phyloP scores from a whole-genome alignment of 1,140 invertebrate species.

The Drosophila aff. region DNA sequence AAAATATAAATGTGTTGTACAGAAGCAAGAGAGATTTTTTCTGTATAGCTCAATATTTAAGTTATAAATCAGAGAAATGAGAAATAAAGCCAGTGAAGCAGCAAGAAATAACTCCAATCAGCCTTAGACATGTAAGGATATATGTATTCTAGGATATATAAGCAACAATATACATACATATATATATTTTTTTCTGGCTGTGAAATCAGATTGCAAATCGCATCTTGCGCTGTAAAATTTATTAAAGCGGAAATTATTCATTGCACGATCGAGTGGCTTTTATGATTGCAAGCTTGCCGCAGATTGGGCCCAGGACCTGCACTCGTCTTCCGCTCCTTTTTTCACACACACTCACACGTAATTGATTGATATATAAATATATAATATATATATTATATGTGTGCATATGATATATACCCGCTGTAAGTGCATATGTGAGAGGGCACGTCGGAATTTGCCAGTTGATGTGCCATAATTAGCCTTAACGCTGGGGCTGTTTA shows the following conservation, averaged over 20 bases:
- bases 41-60: not conserved
- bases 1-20: not conserved
- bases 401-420: not conserved
- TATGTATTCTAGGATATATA: conserved; percentile 5
- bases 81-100: conserved; percentile 2
- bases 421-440: conserved; percentile 15
- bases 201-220: conserved; percentile 75
- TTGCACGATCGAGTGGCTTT: conserved; percentile 82
- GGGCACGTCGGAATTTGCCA: conserved; percentile 30
- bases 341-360: not conserved
- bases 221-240: conserved; percentile 81
- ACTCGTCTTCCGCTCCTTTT: not conserved
- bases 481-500: conserved; percentile 19
- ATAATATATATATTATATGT: not conserved
- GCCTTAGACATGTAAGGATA: not conserved
- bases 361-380: conserved; percentile 36
- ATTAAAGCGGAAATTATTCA: conserved; percentile 84
- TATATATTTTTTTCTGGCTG: conserved; percentile 14
- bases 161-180: conserved; percentile 8
- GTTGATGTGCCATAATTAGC: conserved; percentile 60
- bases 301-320: conserved; percentile 13
- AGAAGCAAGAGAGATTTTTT: not conserved
- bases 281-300: conserved; percentile 68
- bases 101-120: conserved; percentile 5
- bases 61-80: not conserved